A percentile compares a stretch with the other conserved stretches of the same genome.
phyloP scores from a whole-genome alignment of 2,113 vertebrate species.

The Heteronetta atricapilla region DNA sequence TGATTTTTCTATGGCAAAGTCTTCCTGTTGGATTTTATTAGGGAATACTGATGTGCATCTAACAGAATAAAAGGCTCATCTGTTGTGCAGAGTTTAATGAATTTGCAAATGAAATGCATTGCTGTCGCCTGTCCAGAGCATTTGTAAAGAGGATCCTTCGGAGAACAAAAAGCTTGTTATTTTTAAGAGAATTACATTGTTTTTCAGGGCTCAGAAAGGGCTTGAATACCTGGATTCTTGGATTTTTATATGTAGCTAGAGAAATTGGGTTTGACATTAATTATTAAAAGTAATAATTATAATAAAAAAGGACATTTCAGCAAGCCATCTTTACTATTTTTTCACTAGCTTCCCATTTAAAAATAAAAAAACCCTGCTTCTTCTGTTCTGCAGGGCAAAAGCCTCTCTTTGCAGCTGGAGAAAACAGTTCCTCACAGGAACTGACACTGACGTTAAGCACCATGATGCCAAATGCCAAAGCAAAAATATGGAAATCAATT shows the following conservation, averaged over 20 bases:
- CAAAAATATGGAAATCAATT: background rate
- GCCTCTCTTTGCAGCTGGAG: background rate
- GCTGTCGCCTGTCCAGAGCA: background rate
- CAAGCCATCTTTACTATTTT: background rate
- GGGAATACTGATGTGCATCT: background rate
- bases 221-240: background rate
- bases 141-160: background rate
- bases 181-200: background rate
- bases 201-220: background rate
- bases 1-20: background rate
- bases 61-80: background rate
- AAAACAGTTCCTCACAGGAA: background rate
- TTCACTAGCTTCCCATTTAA: background rate
- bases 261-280: background rate
- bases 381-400: background rate
- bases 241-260: background rate
- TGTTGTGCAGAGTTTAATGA: background rate
- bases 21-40: background rate
- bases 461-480: background rate
- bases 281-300: background rate
- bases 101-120: background rate
- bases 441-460: background rate
- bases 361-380: background rate
- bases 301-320: background rate
- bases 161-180: background rate